A percentile compares a stretch with the other conserved stretches of the same genome.
phyloP scores from a whole-genome alignment of 2,797 vertebrate genomes.

The Trematocara caparti region DNA sequence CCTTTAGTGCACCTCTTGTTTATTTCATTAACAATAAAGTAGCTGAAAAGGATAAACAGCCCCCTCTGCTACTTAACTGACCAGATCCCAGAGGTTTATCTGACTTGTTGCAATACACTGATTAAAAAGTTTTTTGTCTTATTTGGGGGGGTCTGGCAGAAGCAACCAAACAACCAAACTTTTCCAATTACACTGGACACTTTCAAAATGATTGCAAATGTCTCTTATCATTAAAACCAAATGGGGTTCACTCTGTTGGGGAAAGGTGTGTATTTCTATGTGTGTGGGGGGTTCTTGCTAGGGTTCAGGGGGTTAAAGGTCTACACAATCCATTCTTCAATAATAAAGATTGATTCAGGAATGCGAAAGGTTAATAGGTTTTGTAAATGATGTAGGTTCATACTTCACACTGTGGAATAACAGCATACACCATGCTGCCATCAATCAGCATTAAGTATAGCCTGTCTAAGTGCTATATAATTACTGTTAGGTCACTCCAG shows the following conservation, averaged over 20 bases:
- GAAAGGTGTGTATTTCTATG: background rate
- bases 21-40: too few relatives aligned
- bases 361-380: background rate
- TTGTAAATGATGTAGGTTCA: background rate
- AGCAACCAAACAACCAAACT: background rate
- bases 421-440: background rate
- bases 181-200: background rate
- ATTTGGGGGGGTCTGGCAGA: background rate
- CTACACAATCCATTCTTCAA: background rate
- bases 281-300: background rate
- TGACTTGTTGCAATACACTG: too few relatives aligned
- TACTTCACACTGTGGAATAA: background rate
- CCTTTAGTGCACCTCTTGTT: too few relatives aligned
- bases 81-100: too few relatives aligned
- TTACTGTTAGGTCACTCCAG: background rate
- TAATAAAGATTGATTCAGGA: background rate
- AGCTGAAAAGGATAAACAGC: too few relatives aligned
- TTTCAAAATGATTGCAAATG: background rate
- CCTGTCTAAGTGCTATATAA: background rate
- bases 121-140: background rate
- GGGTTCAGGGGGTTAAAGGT: background rate
- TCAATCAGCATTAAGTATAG: background rate
- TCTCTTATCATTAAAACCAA: background rate
- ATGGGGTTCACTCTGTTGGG: background rate
- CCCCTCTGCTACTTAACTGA: too few relatives aligned